Evolutionary conservation across 2,888 invertebrate genomes (phyloP), one percentile per base, ranked within the genome.

Genomic region (Drosophila austrosaltans): DNA sequence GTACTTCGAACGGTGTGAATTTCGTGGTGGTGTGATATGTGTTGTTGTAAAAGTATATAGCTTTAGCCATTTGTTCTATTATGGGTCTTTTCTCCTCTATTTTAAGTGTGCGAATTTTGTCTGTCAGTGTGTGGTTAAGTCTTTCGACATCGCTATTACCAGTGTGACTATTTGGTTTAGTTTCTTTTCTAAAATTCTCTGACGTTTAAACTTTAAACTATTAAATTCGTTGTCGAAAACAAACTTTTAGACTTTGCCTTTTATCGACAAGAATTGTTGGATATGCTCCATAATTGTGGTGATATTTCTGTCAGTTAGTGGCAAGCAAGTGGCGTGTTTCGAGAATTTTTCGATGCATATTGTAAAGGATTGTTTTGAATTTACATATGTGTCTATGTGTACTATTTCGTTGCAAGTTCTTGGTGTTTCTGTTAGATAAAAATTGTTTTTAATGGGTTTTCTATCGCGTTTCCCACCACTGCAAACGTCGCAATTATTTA

Each of bases 401-500:
- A 32, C n/a, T 54, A 32, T 54, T 16, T 54, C 30, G 54, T 32
- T 54, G 30, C 28, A 28, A 12, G 28, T 54, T 54, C 2, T 30
- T n/a, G 54, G 54, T 54, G 54, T 54, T 54, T 54, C 54, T 25
- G 54, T 54, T 28, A 30, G 28, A 54, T 12, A 1, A 8, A 54
- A 30, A 7, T 30, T 54, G 16, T 28, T 28, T 54, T 54, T 54
- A n/a, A 54, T 30, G 30, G 54, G 30, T 16, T 54, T 54, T 7
- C 54, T 28, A 25, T 30, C 54, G 7, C 16, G 8, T 54, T 54
- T 32, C 16, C 30, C 54, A 30, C 6, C 28, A 30, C n/a, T 16
- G n/a, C 54, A 54, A 32, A 54, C 16, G 16, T 54, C 16, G 30
- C 54, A 54, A 54, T 54, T 54, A 54, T 54, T 54, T 28, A 54